Conservation (phyloP, 2,888 invertebrate genomes). For the Alitta virens region DNA sequence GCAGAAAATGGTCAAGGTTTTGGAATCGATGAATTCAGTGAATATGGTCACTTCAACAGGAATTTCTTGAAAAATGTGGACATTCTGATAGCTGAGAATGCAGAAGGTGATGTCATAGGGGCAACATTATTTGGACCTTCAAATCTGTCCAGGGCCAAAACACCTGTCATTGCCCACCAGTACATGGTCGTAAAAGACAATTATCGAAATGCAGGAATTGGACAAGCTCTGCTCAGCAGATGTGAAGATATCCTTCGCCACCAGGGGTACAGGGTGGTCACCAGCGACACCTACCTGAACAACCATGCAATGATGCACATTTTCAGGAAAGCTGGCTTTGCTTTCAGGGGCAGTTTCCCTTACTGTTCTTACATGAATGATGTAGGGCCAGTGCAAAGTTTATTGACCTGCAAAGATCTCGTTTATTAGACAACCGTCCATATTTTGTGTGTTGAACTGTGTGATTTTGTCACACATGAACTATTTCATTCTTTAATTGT, state of each 20-base stretch:
- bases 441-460: too few species aligned
- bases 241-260: neutral
- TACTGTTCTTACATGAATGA: too few species aligned
- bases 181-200: neutral
- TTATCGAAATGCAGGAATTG: neutral
- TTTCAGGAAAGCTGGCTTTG: too few species aligned
- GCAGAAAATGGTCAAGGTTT: slow-evolving; percentile 8
- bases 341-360: too few species aligned
- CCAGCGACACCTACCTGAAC: neutral
- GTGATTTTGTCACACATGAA: too few species aligned
- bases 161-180: neutral
- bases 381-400: too few species aligned
- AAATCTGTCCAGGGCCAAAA: neutral
- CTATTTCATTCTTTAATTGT: too few species aligned
- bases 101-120: slow-evolving; percentile 1
- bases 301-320: too few species aligned
- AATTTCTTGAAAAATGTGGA: neutral
- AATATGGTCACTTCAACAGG: slow-evolving; percentile 9
- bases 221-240: neutral
- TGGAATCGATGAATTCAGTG: slow-evolving; percentile 10
- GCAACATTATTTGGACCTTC: slow-evolving; percentile 3
- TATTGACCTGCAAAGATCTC: too few species aligned
- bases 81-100: slow-evolving; percentile 3
- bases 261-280: neutral
- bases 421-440: too few species aligned